Evolutionary conservation across 2,113 vertebrate species (phyloP), one percentile per base, ranked within the genome.

Genomic region (Cephalopholis sonnerati): DNA sequence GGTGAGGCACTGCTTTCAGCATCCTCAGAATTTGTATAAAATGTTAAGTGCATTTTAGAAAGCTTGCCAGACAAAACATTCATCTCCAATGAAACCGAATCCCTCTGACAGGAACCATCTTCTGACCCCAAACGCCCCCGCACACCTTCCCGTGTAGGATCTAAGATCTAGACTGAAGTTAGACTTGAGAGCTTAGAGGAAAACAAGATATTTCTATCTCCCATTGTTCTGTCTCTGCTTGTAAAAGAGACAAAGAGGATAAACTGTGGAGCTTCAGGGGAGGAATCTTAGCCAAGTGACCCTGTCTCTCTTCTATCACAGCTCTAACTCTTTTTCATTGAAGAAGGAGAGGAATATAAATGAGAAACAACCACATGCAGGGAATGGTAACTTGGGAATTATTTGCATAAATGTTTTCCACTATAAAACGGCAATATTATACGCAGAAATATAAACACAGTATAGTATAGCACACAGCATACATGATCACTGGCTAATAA

Each of bases 1-100:
- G 87, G 90, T 83, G 71, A 79, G 53, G 78, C 67, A 57, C 46
- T 29, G 90, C 90, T 93, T 79, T 89, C 88, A 92, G 85, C 81
- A 81, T 83, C 63, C 61, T 84, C 77, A 51, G 77, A 92, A 88
- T 84, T 94, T 84, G 74, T 86, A 85, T 88, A 64, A 91, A 93
- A 90, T 90, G 78, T 90, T 92, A 91, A 94, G 91, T 93, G 93
- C 91, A 89, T 94, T 92, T 93, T 64, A 89, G 89, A 88, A 75
- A 61, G 78, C 72, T 5, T 89, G 91, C 90, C 84, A 92, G 93
- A 89, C 92, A 79, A 86, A 93, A 90, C 89, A 92, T 87, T 91
- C 69, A 88, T 92, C 88, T 88, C 55, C 51, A 64, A 24, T 88
- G 93, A 91, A 94, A 94, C 86, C 61, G 53, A 89, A 93, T 89